Conservation (phyloP, 2,888 invertebrate species). For the Apodemia zela region DNA sequence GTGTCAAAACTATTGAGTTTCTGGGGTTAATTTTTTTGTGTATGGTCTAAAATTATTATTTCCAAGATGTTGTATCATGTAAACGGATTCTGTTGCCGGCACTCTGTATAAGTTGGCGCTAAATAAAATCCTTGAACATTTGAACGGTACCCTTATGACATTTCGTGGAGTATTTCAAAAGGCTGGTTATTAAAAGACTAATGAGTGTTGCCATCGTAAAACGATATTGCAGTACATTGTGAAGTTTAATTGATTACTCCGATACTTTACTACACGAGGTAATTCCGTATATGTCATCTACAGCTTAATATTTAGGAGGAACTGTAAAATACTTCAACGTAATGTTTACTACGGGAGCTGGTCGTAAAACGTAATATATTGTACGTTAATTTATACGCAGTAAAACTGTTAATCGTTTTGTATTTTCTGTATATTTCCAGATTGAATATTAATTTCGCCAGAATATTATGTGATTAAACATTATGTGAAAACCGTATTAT, state of each 20-base stretch:
- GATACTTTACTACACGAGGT: conserved; percentile 4
- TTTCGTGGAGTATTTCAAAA: conserved; percentile 12
- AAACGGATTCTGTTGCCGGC: too few species aligned
- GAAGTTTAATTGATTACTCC: conserved; percentile 24
- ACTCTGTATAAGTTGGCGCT: not conserved
- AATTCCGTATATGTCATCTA: not conserved
- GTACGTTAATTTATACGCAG: not conserved
- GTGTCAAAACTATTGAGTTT: too few species aligned
- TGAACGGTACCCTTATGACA: not conserved
- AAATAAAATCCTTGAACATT: not conserved
- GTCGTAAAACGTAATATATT: conserved; percentile 1
- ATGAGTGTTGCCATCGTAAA: conserved; percentile 23
- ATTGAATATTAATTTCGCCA: too few species aligned
- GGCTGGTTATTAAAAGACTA: conserved; percentile 12
- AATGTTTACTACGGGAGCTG: conserved; percentile 3
- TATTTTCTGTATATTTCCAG: too few species aligned
- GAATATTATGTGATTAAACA: too few species aligned
- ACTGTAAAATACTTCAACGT: not conserved
- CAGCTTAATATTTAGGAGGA: conserved; percentile 11
- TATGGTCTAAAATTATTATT: too few species aligned
- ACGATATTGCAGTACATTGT: conserved; percentile 19
- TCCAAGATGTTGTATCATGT: too few species aligned
- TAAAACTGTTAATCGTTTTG: not conserved
- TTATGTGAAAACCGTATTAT: too few species aligned
- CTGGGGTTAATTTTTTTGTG: too few species aligned